These are phyloP conservation scores for Drosophila birchii DNA, from an alignment of 2,888 invertebrate species.

Conservation along the genomic window DNA sequence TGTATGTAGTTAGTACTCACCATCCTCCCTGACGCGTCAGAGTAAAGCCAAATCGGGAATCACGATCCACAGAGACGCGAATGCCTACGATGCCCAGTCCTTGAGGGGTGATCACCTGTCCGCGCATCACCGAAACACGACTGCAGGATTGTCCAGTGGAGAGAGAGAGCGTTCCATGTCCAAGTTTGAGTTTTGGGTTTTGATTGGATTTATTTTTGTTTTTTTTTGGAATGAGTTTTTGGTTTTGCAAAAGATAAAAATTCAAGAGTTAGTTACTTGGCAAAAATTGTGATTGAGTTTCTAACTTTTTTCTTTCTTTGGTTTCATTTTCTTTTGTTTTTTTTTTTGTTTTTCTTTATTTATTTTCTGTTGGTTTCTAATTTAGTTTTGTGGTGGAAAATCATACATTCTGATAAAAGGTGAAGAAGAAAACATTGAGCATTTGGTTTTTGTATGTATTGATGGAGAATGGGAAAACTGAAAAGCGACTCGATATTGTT, in stretches of 20 bases:
- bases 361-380: conserved; percentile 39
- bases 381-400: conserved; percentile 43
- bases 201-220: conserved; percentile 6
- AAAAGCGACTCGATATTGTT: conserved; percentile 43
- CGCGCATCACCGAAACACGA: conserved; percentile 99
- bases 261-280: conserved; percentile 59
- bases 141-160: conserved; percentile 86
- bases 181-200: conserved; percentile 4
- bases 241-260: conserved; percentile 62
- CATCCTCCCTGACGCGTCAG: conserved; percentile 96
- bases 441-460: conserved; percentile 30
- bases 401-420: conserved; percentile 43
- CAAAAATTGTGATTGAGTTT: conserved; percentile 17
- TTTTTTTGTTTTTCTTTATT: conserved; percentile 21
- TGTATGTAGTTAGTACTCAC: conserved; percentile 87
- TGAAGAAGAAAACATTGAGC: conserved; percentile 45
- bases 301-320: conserved; percentile 11
- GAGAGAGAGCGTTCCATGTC: background rate
- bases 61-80: conserved; percentile 96
- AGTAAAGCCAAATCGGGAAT: conserved; percentile 98
- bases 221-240: background rate
- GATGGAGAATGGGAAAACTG: conserved; percentile 32
- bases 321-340: conserved; percentile 18
- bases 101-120: conserved; percentile 97
- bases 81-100: conserved; percentile 98